Conservation (phyloP, 2,797 vertebrate species). For the Enteromius paludinosus region DNA sequence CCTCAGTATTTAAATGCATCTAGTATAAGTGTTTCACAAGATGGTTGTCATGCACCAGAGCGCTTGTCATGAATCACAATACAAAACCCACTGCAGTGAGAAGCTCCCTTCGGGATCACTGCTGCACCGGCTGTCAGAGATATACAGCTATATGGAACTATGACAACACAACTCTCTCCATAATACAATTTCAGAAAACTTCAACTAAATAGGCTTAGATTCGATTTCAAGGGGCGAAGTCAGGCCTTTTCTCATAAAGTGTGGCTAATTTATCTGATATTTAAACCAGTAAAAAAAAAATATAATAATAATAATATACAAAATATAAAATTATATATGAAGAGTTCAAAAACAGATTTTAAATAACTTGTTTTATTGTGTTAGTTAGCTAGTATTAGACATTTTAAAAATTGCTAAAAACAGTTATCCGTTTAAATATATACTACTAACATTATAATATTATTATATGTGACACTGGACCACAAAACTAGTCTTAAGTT, state of each 20-base stretch:
- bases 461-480: no score
- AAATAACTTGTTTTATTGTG: no score
- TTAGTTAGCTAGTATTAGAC: no score
- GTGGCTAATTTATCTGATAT: not conserved
- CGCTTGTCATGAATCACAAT: conserved; percentile 69
- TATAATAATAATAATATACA: no score
- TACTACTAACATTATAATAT: no score
- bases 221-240: not conserved
- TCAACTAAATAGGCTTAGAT: not conserved
- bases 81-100: conserved; percentile 74
- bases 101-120: conserved; percentile 66
- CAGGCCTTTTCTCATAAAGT: not conserved
- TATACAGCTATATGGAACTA: conserved; percentile 43
- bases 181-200: conserved; percentile 56
- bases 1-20: conserved; percentile 52
- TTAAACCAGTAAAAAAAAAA: not conserved
- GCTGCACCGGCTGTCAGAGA: conserved; percentile 66
- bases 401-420: no score
- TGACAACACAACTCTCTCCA: conserved; percentile 53
- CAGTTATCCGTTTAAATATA: no score
- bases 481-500: no score
- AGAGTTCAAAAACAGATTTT: no score
- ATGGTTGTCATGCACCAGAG: conserved; percentile 57
- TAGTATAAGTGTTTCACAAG: conserved; percentile 46
- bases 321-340: not conserved